Base-by-base conservation (phyloP, 2,888 invertebrate genomes). In the Capitulum mitella region DNA sequence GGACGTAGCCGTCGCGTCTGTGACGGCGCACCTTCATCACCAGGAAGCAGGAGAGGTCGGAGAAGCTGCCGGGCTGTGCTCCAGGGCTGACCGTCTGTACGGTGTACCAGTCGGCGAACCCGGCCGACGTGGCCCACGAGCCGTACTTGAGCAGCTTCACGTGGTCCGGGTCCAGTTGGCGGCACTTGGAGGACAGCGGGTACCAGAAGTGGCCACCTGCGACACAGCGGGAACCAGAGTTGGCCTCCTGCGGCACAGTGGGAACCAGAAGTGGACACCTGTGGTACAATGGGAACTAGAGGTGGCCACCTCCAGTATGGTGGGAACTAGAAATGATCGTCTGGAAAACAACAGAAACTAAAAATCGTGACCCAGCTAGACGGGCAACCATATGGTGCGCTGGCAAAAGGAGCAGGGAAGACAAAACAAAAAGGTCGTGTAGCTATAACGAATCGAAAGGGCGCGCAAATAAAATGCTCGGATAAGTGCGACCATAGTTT, bases 181-280 rank as follows among this genome's bases (percentile, higher is more conserved):
- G 79, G 12, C 77, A 78, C 74, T 82, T 82, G 26, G 81, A 81
- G n/a, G 81, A 81, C 77, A 81, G 54, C 29, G 81, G 81, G 76
- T 77, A 81, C 81, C 81, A 81, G 48, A 81, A 80, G 79, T 81
- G 81, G 26, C 81, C 81, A 58, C 81, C 81, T 81, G 78, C 3
- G 37, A 19, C 51, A 22, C 51, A 51, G 19, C 22, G 22, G 51
- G 22, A 51, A 51, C 22, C 16, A 51, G 16, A 43, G 12, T 5
- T 43, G 43, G 43, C 43, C 43, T 5, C 43, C 43, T 43, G 43
- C 6, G 43, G 43, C 12, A 43, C 43, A 5, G 43, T 5, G 12
- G 43, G 12, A 12, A 43, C 6, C n/a, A n/a, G n/a, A n/a, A n/a
- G n/a, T n/a, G n/a, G n/a, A n/a, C n/a, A n/a, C n/a, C n/a, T 43